Conservation (phyloP, 2,888 invertebrate genomes). For the Terebella lapidaria region DNA sequence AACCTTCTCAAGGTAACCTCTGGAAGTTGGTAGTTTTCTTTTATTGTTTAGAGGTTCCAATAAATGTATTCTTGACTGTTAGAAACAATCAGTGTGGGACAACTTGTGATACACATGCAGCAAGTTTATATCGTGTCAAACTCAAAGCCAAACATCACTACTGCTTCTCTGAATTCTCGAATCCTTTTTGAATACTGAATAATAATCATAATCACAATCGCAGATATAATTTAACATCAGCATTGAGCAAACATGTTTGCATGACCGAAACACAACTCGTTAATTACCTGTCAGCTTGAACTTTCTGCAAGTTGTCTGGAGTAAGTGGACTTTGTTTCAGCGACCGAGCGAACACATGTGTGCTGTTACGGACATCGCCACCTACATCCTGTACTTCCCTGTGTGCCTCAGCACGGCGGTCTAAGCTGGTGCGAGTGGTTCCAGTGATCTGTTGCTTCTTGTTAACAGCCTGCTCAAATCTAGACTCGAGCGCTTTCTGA, state of each 20-base stretch:
- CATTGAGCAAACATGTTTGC: too few species aligned
- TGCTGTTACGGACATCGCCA: constrained; percentile 33
- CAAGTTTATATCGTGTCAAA: too few species aligned
- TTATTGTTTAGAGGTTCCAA: too few species aligned
- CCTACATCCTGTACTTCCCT: constrained; percentile 21
- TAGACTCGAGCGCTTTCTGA: constrained; percentile 41
- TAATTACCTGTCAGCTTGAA: constrained; percentile 47
- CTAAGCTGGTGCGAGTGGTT: constrained; percentile 26
- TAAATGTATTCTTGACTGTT: too few species aligned
- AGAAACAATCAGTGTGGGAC: too few species aligned
- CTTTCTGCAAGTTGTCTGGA: constrained; percentile 45
- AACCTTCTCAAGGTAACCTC: constrained; percentile 44
- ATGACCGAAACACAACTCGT: too few species aligned
- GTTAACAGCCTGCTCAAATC: constrained; percentile 42
- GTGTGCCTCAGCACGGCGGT: constrained; percentile 32
- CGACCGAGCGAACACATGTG: constrained; percentile 44
- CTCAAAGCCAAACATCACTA: too few species aligned
- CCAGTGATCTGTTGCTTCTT: constrained; percentile 32
- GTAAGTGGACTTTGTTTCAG: constrained; percentile 49
- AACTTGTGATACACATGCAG: too few species aligned
- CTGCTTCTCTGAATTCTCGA: too few species aligned
- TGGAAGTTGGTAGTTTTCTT: constrained; percentile 28
- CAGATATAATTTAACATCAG: too few species aligned
- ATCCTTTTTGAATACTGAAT: too few species aligned
- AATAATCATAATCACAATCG: too few species aligned